Conservation (phyloP, 2,113 vertebrate species). For the Perognathus longimembris region DNA sequence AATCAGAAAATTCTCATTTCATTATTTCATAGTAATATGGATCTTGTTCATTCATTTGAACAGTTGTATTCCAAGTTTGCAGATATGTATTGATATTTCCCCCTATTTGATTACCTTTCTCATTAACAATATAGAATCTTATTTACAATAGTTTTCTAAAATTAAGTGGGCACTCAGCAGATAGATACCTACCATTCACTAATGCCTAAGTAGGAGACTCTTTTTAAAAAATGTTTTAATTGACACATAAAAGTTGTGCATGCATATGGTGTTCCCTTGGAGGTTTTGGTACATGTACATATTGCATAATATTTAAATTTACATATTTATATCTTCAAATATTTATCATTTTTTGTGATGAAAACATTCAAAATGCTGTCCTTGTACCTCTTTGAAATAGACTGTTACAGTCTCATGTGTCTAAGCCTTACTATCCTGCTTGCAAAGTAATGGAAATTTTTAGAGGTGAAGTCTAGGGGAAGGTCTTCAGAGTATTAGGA, state of each 20-base stretch:
- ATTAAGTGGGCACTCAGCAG: neutral
- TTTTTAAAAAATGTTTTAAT: neutral
- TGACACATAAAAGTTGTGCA: neutral
- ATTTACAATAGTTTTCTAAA: neutral
- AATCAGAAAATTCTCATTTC: neutral
- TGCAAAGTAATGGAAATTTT: neutral
- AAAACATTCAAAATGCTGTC: neutral
- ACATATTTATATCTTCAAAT: neutral
- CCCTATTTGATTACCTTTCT: neutral
- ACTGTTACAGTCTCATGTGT: neutral
- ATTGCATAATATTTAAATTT: neutral
- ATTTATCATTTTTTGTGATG: neutral
- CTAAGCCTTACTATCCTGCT: neutral
- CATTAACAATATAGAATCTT: neutral
- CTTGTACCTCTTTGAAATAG: neutral
- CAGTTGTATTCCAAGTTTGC: neutral
- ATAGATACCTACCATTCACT: neutral
- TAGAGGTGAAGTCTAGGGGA: neutral
- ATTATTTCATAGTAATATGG: neutral
- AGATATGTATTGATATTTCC: neutral
- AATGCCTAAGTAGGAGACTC: neutral
- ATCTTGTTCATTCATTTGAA: slow-evolving; percentile 32
- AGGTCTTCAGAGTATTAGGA: neutral
- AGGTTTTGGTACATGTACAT: neutral
- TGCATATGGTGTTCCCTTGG: neutral